These are phyloP conservation scores for Limnodromus scolopaceus DNA, from an alignment of 2,797 vertebrate genomes.

Conservation along the genomic window DNA sequence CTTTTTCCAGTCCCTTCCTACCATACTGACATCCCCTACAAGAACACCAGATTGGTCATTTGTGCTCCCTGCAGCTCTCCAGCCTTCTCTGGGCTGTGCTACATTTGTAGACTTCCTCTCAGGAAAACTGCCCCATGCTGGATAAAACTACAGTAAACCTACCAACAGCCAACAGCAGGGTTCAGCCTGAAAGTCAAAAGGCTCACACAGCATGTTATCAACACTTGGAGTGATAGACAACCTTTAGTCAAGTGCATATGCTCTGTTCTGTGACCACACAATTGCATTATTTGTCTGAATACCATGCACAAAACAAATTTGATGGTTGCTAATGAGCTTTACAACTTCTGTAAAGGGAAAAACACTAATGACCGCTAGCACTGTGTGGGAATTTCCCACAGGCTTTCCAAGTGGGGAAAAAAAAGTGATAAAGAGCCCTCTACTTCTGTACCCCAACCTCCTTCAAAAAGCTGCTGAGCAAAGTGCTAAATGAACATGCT, in stretches of 20 bases:
- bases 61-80: neutral
- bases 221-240: neutral
- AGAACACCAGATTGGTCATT: accelerated
- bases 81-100: neutral
- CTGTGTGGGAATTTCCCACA: neutral
- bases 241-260: neutral
- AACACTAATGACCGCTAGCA: neutral
- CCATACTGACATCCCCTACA: neutral
- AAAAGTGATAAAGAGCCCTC: neutral
- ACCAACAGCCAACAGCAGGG: neutral
- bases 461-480: neutral
- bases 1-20: neutral
- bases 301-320: neutral
- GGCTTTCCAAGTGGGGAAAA: neutral
- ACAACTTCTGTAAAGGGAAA: neutral
- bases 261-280: neutral
- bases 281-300: neutral
- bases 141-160: neutral
- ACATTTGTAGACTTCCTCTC: neutral
- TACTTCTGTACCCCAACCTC: neutral
- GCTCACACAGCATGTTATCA: neutral
- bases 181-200: neutral
- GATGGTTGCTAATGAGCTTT: neutral
- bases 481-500: neutral
- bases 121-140: neutral